phyloP scores from a whole-genome alignment of 2,888 invertebrate species.

The Habrosyne pyritoides region DNA sequence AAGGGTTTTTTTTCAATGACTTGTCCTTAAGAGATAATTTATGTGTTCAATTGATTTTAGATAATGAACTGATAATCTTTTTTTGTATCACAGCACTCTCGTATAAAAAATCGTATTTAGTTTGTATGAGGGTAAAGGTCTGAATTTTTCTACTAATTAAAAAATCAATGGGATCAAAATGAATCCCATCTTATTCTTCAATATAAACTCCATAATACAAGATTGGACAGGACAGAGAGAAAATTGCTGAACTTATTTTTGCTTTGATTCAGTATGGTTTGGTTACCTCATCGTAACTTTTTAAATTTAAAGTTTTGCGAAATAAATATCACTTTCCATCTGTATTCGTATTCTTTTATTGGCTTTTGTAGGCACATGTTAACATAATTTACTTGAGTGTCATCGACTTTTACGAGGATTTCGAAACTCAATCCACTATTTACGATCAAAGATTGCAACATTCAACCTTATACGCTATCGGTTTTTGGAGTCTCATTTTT shows the following conservation, averaged over 20 bases:
- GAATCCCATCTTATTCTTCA: no score
- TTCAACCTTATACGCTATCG: constrained; percentile 12
- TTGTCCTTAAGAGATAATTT: constrained; percentile 25
- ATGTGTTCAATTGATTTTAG: not conserved
- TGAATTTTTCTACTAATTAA: no score
- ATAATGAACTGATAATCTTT: not conserved
- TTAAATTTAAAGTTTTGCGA: not conserved
- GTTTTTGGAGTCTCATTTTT: not conserved
- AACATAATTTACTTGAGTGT: constrained; percentile 20
- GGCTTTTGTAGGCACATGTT: constrained; percentile 15
- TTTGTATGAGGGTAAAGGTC: no score
- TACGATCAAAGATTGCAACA: constrained; percentile 17
- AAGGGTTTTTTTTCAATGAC: constrained; percentile 65
- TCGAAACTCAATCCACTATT: constrained; percentile 27
- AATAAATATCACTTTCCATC: not conserved
- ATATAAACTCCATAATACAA: no score
- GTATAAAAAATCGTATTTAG: no score
- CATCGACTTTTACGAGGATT: constrained; percentile 18
- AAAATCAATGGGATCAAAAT: no score
- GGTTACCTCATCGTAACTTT: no score
- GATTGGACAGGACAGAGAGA: no score
- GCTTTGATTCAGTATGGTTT: not conserved
- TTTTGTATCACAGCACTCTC: no score
- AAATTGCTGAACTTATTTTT: no score
- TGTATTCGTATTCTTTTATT: not conserved